These are phyloP conservation scores for Hedychridium roseum DNA, from an alignment of 2,888 invertebrate species.

Conservation along the genomic window DNA sequence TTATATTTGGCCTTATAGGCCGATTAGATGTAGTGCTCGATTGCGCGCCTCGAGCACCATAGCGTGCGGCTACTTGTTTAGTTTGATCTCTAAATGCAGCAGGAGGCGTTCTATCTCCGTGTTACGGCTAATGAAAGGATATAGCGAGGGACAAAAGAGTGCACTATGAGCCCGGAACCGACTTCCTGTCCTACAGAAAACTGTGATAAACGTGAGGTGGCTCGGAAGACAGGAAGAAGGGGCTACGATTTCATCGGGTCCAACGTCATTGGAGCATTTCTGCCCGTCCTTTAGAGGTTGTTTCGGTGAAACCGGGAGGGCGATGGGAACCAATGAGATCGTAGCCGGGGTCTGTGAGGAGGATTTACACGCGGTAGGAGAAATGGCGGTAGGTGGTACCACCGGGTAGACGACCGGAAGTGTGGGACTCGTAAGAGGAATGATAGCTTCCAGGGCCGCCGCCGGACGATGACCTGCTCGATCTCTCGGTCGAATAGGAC, in stretches of 20 bases:
- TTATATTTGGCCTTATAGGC: too few relatives aligned
- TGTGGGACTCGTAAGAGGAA: slow-evolving; percentile 79
- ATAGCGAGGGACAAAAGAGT: slow-evolving; percentile 6
- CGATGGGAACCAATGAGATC: too few relatives aligned
- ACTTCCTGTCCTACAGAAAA: slow-evolving; percentile 12
- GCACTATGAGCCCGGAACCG: neutral
- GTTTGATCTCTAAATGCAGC: slow-evolving; percentile 34
- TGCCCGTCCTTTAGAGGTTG: too few relatives aligned
- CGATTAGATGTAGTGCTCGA: too few relatives aligned
- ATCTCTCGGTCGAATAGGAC: slow-evolving; percentile 76
- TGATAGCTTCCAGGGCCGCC: slow-evolving; percentile 82
- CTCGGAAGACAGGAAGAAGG: slow-evolving; percentile 10
- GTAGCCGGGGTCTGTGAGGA: neutral
- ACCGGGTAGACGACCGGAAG: slow-evolving; percentile 82
- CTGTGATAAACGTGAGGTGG: too few relatives aligned
- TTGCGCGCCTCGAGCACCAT: too few relatives aligned
- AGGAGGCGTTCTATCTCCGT: slow-evolving; percentile 1
- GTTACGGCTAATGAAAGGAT: slow-evolving; percentile 3
- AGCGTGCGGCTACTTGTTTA: slow-evolving; percentile 10
- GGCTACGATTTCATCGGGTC: slow-evolving; percentile 17
- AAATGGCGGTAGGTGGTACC: slow-evolving; percentile 86
- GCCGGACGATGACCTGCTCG: slow-evolving; percentile 71
- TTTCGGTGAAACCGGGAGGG: slow-evolving; percentile 21
- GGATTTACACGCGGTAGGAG: slow-evolving; percentile 82
- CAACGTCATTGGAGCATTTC: too few relatives aligned